A percentile compares a stretch with the other conserved stretches of the same genome.
phyloP scores from a whole-genome alignment of 2,888 invertebrate genomes.

The Odiellus spinosus region DNA sequence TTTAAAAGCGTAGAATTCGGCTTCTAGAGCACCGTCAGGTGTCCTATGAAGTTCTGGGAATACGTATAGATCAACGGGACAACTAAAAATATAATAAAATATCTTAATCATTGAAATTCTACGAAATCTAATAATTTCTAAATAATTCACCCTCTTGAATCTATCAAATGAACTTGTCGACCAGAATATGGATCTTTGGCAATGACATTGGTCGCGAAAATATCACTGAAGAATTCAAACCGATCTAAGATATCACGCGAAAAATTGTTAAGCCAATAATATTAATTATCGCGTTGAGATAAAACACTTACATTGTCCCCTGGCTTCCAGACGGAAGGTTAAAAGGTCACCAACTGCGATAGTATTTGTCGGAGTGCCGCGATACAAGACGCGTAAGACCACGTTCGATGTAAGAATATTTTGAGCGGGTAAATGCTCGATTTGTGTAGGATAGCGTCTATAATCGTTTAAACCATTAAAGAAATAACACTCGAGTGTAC shows the following conservation, averaged over 20 bases:
- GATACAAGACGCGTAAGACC: slow-evolving; percentile 65
- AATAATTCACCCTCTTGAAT: slow-evolving; percentile 58
- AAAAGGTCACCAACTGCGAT: slow-evolving; percentile 84
- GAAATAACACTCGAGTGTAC: too few relatives aligned
- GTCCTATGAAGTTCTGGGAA: slow-evolving; percentile 78
- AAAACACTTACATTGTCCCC: slow-evolving; percentile 44
- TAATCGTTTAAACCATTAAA: too few relatives aligned
- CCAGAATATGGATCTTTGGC: slow-evolving; percentile 85
- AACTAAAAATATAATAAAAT: slow-evolving; percentile 52
- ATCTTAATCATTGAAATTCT: slow-evolving; percentile 35
- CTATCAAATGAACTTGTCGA: slow-evolving; percentile 72
- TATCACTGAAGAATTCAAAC: slow-evolving; percentile 39
- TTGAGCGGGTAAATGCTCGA: slow-evolving; percentile 79
- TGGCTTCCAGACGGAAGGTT: slow-evolving; percentile 73
- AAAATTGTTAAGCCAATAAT: background rate
- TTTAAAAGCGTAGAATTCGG: slow-evolving; percentile 82
- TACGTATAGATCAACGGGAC: slow-evolving; percentile 69
- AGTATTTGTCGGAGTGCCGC: slow-evolving; percentile 77
- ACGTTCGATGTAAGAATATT: slow-evolving; percentile 79
- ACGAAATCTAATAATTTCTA: background rate
- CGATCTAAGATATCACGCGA: slow-evolving; percentile 17
- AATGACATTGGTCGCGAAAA: slow-evolving; percentile 82
- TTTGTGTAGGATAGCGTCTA: slow-evolving; percentile 64
- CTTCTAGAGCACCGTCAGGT: slow-evolving; percentile 68
- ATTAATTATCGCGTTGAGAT: background rate